A percentile compares a stretch with the other conserved stretches of the same genome.
Evolutionary conservation across 2,888 invertebrate species (phyloP).

Genomic region (Drosophila falleni): DNA sequence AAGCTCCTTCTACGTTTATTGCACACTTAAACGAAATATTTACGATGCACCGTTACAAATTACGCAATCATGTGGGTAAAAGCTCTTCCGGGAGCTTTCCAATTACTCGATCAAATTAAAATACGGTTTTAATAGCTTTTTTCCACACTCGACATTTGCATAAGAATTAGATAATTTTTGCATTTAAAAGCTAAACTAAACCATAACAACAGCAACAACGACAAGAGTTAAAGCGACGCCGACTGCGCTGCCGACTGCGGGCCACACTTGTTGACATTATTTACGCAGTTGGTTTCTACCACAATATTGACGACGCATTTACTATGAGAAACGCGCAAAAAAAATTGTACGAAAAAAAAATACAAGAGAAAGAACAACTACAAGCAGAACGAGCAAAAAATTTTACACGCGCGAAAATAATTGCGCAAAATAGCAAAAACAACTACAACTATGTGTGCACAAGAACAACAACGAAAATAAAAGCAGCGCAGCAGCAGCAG

Average conservation of each 20-base stretch:
- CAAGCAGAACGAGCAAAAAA: conserved; percentile 39
- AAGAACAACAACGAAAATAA: background rate
- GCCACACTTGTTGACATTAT: conserved; percentile 68
- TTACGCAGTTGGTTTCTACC: conserved; percentile 70
- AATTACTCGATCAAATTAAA: conserved; percentile 10
- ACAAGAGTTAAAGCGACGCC: background rate
- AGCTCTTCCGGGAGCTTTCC: conserved; percentile 20
- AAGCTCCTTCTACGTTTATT: conserved; percentile 8
- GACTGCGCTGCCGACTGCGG: conserved; percentile 14
- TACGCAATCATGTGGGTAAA: conserved; percentile 21
- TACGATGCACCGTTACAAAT: conserved; percentile 40
- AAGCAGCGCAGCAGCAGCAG: conserved; percentile 11
- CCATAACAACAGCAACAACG: conserved; percentile 8
- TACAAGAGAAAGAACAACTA: conserved; percentile 9
- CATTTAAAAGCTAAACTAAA: conserved; percentile 31
- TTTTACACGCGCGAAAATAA: conserved; percentile 51
- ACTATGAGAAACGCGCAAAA: conserved; percentile 21
- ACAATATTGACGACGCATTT: conserved; percentile 45
- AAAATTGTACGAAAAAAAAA: background rate
- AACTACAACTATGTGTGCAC: too few species aligned
- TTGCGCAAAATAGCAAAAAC: conserved; percentile 41
- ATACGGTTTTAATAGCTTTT: conserved; percentile 27
- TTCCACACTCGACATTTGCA: conserved; percentile 27
- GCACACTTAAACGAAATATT: conserved; percentile 24
- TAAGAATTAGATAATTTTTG: conserved; percentile 40